phyloP scores from a whole-genome alignment of 2,888 invertebrate species.

The Baronia brevicornis region DNA sequence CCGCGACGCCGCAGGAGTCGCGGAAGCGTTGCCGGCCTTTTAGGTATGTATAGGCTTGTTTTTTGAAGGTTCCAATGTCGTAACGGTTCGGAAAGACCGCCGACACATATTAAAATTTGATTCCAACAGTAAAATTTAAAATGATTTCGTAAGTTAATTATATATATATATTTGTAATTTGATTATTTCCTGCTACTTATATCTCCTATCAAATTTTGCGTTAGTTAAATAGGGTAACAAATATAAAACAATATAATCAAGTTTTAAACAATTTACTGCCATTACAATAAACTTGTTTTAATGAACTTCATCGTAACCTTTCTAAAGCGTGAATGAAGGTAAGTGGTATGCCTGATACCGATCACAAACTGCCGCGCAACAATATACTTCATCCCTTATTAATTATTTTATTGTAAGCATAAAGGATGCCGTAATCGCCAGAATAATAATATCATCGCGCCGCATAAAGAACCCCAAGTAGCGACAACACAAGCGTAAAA shows the following conservation, averaged over 20 bases:
- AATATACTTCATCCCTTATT: slow-evolving; percentile 74
- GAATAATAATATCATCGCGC: slow-evolving; percentile 74
- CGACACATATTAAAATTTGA: no score
- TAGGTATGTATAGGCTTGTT: no score
- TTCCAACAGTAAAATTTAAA: no score
- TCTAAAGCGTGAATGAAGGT: slow-evolving; percentile 54
- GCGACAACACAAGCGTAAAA: slow-evolving; percentile 74
- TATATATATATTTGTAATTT: no score
- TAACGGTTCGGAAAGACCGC: no score
- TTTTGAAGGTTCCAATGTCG: no score
- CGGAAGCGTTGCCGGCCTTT: no score
- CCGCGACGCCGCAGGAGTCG: no score
- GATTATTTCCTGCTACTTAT: no score
- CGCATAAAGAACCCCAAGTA: slow-evolving; percentile 72
- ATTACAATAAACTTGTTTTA: slow-evolving; percentile 43
- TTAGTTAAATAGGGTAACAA: slow-evolving; percentile 11
- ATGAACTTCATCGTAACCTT: slow-evolving; percentile 56
- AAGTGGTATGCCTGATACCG: slow-evolving; percentile 63
- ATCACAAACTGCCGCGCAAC: slow-evolving; percentile 62
- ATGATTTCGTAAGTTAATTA: no score
- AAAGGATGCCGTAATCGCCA: slow-evolving; percentile 74
- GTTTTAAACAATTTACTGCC: slow-evolving; percentile 17
- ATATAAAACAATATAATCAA: slow-evolving; percentile 14
- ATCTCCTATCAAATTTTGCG: no score
- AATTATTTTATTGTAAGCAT: slow-evolving; percentile 76